phyloP scores from a whole-genome alignment of 1,140 invertebrate genomes.

The Hylaeus anthracinus region DNA sequence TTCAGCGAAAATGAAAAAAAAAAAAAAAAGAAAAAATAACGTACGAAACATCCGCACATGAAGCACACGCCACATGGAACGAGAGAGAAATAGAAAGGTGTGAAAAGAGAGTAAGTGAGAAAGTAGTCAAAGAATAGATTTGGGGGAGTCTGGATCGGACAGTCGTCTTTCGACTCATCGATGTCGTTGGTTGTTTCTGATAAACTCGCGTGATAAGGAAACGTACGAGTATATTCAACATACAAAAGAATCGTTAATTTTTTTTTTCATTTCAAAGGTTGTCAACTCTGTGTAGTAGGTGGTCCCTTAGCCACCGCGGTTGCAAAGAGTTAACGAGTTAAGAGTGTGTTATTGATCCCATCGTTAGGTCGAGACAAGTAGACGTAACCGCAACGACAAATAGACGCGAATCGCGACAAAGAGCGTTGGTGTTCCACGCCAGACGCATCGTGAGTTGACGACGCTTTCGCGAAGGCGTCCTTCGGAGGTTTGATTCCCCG shows the following conservation, averaged over 20 bases:
- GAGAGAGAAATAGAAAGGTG: constrained; percentile 56
- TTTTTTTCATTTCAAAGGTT: too few relatives aligned
- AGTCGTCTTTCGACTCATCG: constrained; percentile 4
- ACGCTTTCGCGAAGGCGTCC: neutral
- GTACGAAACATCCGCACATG: constrained; percentile 58
- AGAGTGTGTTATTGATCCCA: too few relatives aligned
- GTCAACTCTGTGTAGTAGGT: too few relatives aligned
- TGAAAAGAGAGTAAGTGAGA: constrained; percentile 36
- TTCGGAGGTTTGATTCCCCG: too few relatives aligned
- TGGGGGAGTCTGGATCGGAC: neutral
- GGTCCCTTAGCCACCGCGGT: too few relatives aligned
- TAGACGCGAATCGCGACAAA: neutral
- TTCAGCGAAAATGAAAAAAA: constrained; percentile 45
- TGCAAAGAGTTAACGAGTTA: too few relatives aligned
- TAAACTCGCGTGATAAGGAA: too few relatives aligned
- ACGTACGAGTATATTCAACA: too few relatives aligned
- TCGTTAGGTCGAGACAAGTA: neutral
- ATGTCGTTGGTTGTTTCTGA: neutral
- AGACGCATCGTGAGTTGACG: neutral
- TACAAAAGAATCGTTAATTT: too few relatives aligned
- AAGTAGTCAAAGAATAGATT: neutral
- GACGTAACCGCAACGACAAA: neutral
- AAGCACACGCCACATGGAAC: constrained; percentile 62
- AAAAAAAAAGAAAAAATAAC: constrained; percentile 20
- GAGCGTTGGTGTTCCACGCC: neutral